Evolutionary conservation across 2,113 vertebrate genomes (phyloP), one percentile per base, ranked within the genome.

Genomic region (Gallinago media): DNA sequence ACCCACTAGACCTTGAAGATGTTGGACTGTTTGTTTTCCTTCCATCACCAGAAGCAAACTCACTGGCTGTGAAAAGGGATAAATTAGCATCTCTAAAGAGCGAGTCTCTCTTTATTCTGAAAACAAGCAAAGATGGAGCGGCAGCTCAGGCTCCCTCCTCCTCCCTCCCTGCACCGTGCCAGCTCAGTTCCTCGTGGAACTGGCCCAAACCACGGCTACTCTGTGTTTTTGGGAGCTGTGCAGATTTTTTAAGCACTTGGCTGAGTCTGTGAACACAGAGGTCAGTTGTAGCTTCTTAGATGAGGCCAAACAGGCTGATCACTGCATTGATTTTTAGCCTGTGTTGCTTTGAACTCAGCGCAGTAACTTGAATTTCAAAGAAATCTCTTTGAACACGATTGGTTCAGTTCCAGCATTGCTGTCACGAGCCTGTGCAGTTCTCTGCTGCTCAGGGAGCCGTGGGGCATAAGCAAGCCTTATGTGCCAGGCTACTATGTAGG

Each of bases 11-110:
- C 90, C 94, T 84, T 81, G 89, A 96, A 92, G 81, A 82, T 81
- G 95, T 88, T 90, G 31, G 46, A 50, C 82, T 94, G 90, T 88
- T 85, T 97, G 89, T 96, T 97, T 96, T 91, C 87, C 70, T 89
- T 91, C 63, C 76, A 9, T 72, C 31, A 70, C 89, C 74, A 56
- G 54, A 78, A 96, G 95, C 93, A 95, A 96, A 87, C 95, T 88
- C 95, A 40, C 29, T 85, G 93, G 52, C 91, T 89, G 87, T 94
- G 94, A 93, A 94, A 96, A 95, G 84, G 84, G 89, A 85, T 85
- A 79, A 95, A 96, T 96, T 94, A 93, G 66, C 84, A 91, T 95
- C 94, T 91, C 89, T 42, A 67, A 79, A 92, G 93, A 46, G 77
- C 25, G 65, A 71, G 34, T 4, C 40, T 68, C 68, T 92, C 72